phyloP scores from a whole-genome alignment of 37 sponge, comb jelly and placozoan genomes.

The Aplysina aerophoba region DNA sequence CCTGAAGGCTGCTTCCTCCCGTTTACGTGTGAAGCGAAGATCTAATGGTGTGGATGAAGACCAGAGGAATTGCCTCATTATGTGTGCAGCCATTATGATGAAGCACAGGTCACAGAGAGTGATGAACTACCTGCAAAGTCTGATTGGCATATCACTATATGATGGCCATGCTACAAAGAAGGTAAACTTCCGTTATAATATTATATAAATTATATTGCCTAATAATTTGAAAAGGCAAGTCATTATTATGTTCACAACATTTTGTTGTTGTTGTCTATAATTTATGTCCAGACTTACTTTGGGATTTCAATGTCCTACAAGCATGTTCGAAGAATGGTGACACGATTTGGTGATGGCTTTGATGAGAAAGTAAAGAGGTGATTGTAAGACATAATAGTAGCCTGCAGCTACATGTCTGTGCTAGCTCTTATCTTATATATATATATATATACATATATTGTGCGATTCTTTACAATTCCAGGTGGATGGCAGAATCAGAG shows the following conservation, averaged over 20 bases:
- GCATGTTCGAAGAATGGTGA: not conserved
- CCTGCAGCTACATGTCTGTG: too few species aligned
- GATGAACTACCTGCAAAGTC: not conserved
- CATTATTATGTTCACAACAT: too few species aligned
- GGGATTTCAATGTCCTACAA: not conserved
- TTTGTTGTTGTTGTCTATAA: too few species aligned
- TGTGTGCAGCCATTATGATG: not conserved
- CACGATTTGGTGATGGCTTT: not conserved
- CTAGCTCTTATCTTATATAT: not conserved
- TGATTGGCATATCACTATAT: not conserved
- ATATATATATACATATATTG: slow-evolving; percentile 1
- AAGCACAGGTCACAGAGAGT: not conserved
- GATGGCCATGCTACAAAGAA: not conserved
- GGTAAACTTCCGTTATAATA: not conserved
- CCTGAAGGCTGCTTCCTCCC: not conserved
- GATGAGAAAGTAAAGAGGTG: not conserved
- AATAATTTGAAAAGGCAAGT: not conserved
- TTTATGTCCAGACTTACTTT: not conserved
- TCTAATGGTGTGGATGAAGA: not conserved
- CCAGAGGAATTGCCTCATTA: not conserved
- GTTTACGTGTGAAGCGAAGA: not conserved
- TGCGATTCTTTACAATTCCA: not conserved
- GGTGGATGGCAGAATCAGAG: not conserved
- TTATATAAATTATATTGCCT: not conserved
- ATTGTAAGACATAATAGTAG: too few species aligned